Evolutionary conservation across 2,113 vertebrate genomes (phyloP).

Genomic region (Limnothrissa miodon): DNA sequence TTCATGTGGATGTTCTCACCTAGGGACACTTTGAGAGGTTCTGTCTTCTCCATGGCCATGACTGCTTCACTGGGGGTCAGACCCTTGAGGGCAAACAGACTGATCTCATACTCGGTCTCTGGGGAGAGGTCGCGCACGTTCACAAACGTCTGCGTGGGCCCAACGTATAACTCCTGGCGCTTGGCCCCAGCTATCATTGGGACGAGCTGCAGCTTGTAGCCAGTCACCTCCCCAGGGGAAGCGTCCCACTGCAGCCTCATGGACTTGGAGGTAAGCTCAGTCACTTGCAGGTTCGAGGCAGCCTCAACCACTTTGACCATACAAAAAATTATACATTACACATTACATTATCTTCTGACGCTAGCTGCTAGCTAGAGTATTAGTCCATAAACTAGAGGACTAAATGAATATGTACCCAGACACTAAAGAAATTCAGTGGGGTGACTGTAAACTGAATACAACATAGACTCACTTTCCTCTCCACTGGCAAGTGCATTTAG

Average conservation of each 20-base stretch:
- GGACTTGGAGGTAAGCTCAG: conserved; percentile 85
- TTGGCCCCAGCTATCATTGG: conserved; percentile 81
- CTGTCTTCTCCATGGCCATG: conserved; percentile 82
- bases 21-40: conserved; percentile 82
- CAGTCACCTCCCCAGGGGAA: conserved; percentile 80
- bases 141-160: conserved; percentile 73
- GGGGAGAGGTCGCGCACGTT: conserved; percentile 83
- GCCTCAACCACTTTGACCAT: conserved; percentile 81
- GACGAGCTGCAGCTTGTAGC: conserved; percentile 87
- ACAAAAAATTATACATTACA: not conserved
- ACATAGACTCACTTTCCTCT: conserved; percentile 81
- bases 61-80: conserved; percentile 83
- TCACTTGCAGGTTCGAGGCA: conserved; percentile 81
- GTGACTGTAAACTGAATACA: not conserved
- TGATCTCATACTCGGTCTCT: conserved; percentile 88
- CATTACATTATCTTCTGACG: too few relatives aligned
- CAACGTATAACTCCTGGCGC: conserved; percentile 81
- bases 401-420: not conserved
- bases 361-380: not conserved
- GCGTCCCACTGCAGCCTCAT: conserved; percentile 83
- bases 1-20: conserved; percentile 78
- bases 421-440: not conserved
- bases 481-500: conserved; percentile 82
- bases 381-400: not conserved
- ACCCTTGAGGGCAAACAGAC: conserved; percentile 83